Percentiles rank a stretch among this genome's conserved stretches.
phyloP scores from a whole-genome alignment of 2,113 vertebrate genomes.

The Amia ocellicauda region DNA sequence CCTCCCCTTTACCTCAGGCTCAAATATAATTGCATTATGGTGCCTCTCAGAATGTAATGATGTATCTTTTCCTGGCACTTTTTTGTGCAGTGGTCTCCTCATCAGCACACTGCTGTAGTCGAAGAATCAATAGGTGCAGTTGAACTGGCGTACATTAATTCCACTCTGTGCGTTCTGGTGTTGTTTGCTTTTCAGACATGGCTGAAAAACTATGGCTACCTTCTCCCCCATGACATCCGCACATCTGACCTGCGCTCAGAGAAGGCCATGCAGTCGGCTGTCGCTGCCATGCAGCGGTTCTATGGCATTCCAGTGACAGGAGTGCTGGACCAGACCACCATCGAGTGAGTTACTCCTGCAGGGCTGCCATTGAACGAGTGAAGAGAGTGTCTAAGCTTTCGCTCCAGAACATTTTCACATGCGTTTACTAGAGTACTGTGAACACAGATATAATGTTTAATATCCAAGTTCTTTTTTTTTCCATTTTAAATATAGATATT shows the following conservation, averaged over 20 bases:
- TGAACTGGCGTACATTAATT: neutral
- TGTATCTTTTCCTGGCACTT: neutral
- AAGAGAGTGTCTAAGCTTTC: too few relatives aligned
- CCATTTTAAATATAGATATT: too few relatives aligned
- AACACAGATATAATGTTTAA: too few relatives aligned
- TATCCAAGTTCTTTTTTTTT: too few relatives aligned
- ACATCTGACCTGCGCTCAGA: conserved; percentile 79
- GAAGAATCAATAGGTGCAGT: neutral
- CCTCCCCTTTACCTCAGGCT: neutral
- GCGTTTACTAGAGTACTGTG: too few relatives aligned
- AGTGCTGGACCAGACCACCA: conserved; percentile 80
- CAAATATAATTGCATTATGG: neutral
- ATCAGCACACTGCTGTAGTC: neutral
- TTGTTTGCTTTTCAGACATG: conserved; percentile 72
- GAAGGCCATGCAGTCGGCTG: conserved; percentile 83
- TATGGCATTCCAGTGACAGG: conserved; percentile 88
- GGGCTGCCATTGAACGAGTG: too few relatives aligned
- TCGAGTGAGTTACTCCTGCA: conserved; percentile 84
- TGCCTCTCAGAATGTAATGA: neutral
- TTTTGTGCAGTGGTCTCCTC: neutral
- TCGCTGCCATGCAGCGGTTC: conserved; percentile 88
- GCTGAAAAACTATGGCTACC: conserved; percentile 87
- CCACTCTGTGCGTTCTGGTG: neutral
- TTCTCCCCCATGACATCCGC: conserved; percentile 77
- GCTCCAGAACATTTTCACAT: too few relatives aligned